A percentile compares a stretch with the other conserved stretches of the same genome.
Evolutionary conservation across 1,140 invertebrate genomes (phyloP).

Genomic region (Carposina sasakii): DNA sequence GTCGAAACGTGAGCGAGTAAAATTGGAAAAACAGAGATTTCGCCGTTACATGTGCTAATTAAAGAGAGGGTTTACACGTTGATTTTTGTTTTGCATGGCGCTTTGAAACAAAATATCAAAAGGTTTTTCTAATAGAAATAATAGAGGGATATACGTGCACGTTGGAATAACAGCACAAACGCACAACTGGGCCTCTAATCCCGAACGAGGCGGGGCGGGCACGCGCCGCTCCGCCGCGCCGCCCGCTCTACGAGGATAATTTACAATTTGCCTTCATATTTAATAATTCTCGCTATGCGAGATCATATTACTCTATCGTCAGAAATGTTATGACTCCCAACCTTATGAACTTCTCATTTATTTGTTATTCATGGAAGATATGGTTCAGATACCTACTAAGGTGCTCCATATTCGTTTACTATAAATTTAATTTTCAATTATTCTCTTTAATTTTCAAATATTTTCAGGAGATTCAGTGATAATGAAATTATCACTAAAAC

Average conservation of each 20-base stretch:
- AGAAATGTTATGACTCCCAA: too few relatives aligned
- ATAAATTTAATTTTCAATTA: too few relatives aligned
- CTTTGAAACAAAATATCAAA: conserved; percentile 32
- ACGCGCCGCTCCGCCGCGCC: conserved; percentile 37
- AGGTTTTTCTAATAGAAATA: conserved; percentile 42
- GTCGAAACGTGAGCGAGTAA: background rate
- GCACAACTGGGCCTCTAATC: conserved; percentile 57
- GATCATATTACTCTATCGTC: background rate
- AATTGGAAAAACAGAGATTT: conserved; percentile 1
- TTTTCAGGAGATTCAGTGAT: too few relatives aligned
- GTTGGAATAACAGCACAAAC: conserved; percentile 49
- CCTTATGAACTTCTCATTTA: too few relatives aligned
- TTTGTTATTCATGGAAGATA: too few relatives aligned
- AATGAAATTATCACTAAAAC: too few relatives aligned
- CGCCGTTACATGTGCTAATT: background rate
- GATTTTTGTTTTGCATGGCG: conserved; percentile 26
- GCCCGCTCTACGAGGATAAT: too few relatives aligned
- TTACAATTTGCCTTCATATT: conserved; percentile 56
- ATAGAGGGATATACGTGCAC: conserved; percentile 45
- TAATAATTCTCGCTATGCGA: conserved; percentile 25
- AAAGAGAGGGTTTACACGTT: background rate
- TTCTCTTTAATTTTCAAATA: too few relatives aligned
- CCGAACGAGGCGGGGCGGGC: conserved; percentile 38
- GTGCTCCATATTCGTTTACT: too few relatives aligned
- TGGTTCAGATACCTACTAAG: too few relatives aligned